Conservation (phyloP, 2,797 vertebrate genomes). For the Acipenser oxyrinchus region DNA sequence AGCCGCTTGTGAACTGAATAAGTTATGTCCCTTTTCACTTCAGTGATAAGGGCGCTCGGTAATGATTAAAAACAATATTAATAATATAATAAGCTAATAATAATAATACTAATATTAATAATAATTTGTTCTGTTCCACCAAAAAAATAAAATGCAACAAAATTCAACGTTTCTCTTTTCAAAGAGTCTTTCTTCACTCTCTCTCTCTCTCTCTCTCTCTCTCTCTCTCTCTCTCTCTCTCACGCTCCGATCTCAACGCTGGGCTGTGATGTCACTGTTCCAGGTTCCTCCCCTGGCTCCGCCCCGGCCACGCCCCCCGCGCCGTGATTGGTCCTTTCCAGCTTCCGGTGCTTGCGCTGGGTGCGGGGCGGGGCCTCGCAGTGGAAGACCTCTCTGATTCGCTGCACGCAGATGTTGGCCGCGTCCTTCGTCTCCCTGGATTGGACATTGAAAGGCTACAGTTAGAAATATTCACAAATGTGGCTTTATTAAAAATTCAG, state of each 20-base stretch:
- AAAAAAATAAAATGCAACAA: too few relatives aligned
- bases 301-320: slow-evolving; percentile 26
- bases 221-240: slow-evolving; percentile 18
- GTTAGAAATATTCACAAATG: too few relatives aligned
- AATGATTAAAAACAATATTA: too few relatives aligned
- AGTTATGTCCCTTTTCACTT: too few relatives aligned
- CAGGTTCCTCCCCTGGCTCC: slow-evolving; percentile 28
- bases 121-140: too few relatives aligned
- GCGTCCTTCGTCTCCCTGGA: slow-evolving; percentile 67
- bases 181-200: too few relatives aligned
- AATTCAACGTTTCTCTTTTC: too few relatives aligned
- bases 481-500: too few relatives aligned
- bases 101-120: too few relatives aligned
- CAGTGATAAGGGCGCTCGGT: too few relatives aligned
- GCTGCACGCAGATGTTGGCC: slow-evolving; percentile 51
- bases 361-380: slow-evolving; percentile 26
- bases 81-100: too few relatives aligned
- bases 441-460: background rate
- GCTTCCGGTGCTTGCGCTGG: slow-evolving; percentile 63
- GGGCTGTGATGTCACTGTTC: slow-evolving; percentile 34
- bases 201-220: background rate
- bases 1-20: too few relatives aligned
- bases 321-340: slow-evolving; percentile 55
- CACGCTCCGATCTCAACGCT: slow-evolving; percentile 44
- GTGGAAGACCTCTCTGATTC: slow-evolving; percentile 58